Evolutionary conservation across 2,113 vertebrate species (phyloP), one percentile per base, ranked within the genome.

Genomic region (Coturnix japonica): DNA sequence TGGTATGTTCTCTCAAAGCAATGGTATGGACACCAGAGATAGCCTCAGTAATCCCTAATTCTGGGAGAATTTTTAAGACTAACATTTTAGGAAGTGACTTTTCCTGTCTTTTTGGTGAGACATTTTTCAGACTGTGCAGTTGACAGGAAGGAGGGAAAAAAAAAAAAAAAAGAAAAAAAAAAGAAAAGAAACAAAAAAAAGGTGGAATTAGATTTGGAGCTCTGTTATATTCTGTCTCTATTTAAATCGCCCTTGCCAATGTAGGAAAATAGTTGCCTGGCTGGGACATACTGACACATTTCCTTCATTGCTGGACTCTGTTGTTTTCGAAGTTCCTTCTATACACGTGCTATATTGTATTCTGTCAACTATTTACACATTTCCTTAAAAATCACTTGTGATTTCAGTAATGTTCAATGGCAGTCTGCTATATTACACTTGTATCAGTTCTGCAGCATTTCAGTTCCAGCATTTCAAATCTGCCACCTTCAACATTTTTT

Each of bases 71-170:
- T 69, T 61, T 10, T 87, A 79, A 79, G 30, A 53, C 35, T 72
- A 43, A 25, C 23, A n/a, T n/a, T 6, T 80, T 82, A 49, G 18
- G 28, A 33, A 15, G 13, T 31, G 31, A 6, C 1, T 8, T 41
- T 47, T 28, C 71, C 71, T n/a, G 53, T 69, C 31, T 39, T 61
- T 65, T 63, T 31, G 70, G 25, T 54, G 60, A 76, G 28, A 33
- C 31, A 19, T 25, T 82, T 93, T 82, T 35, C 64, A 83, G 71
- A 20, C 78, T 81, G 8, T 46, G 35, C 49, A 35, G 31, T 82
- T 87, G 81, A 91, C 41, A 94, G 46, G 35, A 93, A 93, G 44
- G 21, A 10, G 7, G 39, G 87, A 74, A 87, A 67, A 37, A 37
- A 37, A 37, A 37, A 37, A 37, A 37, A 37, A 37, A 37, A 39